Conservation (phyloP, 2,888 invertebrate species). For the Fragum whitleyi region DNA sequence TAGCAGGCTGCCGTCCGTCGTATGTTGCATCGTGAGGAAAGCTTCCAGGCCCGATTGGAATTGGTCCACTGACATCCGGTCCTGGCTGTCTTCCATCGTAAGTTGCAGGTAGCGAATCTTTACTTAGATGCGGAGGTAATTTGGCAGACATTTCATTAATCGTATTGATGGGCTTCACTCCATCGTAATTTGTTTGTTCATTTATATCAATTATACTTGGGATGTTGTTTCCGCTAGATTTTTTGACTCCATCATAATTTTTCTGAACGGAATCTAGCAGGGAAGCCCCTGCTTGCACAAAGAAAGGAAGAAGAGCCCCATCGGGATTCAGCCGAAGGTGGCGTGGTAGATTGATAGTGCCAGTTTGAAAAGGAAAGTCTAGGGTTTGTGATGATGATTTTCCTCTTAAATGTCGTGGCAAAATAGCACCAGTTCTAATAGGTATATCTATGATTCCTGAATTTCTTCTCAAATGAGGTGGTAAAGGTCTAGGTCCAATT, state of each 20-base stretch:
- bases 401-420: background rate
- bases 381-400: background rate
- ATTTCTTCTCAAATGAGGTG: background rate
- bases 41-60: background rate
- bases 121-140: background rate
- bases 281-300: background rate
- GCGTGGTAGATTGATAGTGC: background rate
- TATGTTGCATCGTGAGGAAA: background rate
- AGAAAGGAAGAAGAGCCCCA: background rate
- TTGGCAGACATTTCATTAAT: background rate
- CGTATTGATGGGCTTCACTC: background rate
- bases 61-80: background rate
- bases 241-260: background rate
- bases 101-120: background rate
- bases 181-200: background rate
- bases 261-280: background rate
- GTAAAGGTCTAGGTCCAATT: background rate
- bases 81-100: conserved; percentile 5
- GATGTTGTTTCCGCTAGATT: background rate
- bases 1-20: background rate
- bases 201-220: background rate
- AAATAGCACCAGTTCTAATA: background rate
- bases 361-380: background rate
- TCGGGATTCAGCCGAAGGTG: background rate
- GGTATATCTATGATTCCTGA: background rate